These are phyloP conservation scores for Drosophila triauraria DNA, from an alignment of 1,140 invertebrate genomes.

Conservation along the genomic window DNA sequence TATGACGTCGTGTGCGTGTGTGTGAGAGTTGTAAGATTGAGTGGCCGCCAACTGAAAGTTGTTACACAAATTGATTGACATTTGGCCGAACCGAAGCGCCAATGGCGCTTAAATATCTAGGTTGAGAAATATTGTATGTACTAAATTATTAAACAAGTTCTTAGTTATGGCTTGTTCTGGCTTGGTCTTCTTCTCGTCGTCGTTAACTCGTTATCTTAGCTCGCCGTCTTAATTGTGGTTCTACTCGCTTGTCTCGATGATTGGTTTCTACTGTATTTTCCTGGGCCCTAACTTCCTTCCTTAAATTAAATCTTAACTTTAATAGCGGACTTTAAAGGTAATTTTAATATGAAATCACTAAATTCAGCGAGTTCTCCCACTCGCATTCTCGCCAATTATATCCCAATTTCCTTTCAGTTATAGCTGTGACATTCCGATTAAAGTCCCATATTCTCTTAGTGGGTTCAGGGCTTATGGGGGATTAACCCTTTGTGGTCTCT, in stretches of 20 bases:
- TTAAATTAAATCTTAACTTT: too few relatives aligned
- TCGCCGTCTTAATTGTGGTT: neutral
- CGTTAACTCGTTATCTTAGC: neutral
- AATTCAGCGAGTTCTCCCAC: neutral
- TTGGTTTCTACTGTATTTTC: neutral
- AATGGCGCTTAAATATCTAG: neutral
- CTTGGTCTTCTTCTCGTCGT: too few relatives aligned
- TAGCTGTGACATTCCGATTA: neutral
- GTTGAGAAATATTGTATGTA: neutral
- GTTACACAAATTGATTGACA: conserved; percentile 38
- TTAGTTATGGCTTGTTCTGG: too few relatives aligned
- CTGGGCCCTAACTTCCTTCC: neutral
- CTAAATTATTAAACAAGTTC: neutral
- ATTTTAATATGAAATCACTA: too few relatives aligned
- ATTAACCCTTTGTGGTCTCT: conserved; percentile 30
- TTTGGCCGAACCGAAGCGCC: neutral
- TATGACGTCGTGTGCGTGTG: conserved; percentile 19
- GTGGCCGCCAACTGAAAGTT: conserved; percentile 37
- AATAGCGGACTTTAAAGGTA: too few relatives aligned
- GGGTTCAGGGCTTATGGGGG: conserved; percentile 1
- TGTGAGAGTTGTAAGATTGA: conserved; percentile 39
- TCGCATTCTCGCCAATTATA: neutral
- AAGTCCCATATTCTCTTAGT: conserved; percentile 2
- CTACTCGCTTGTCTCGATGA: neutral
- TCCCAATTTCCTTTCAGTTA: neutral